Evolutionary conservation across 2,113 vertebrate genomes (phyloP).

Genomic region (Caracal caracal): DNA sequence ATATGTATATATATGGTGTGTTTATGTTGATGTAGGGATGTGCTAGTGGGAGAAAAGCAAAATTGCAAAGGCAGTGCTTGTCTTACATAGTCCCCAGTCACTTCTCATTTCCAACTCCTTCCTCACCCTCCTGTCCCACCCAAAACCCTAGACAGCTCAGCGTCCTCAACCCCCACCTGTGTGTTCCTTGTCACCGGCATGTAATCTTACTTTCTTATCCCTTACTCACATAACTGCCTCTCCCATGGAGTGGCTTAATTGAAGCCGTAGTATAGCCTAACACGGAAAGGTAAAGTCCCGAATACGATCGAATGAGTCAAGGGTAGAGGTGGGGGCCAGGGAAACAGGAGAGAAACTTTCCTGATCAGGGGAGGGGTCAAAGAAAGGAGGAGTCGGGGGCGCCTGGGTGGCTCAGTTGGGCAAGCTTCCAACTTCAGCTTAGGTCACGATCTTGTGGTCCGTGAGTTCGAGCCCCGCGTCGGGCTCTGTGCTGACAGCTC

Average conservation of each 20-base stretch:
- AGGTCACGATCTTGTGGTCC: too few species aligned
- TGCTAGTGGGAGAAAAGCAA: neutral
- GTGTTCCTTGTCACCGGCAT: rapidly evolving
- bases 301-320: neutral
- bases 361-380: too few species aligned
- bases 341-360: neutral
- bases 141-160: neutral
- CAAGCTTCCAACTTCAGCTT: too few species aligned
- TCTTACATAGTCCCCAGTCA: neutral
- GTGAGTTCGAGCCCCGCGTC: too few species aligned
- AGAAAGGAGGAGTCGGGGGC: neutral
- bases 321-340: rapidly evolving
- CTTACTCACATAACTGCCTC: neutral
- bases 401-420: too few species aligned
- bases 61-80: neutral
- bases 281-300: neutral
- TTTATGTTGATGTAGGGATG: neutral
- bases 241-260: neutral
- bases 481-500: too few species aligned
- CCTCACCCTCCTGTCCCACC: neutral
- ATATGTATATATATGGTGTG: too few species aligned
- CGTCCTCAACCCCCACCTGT: neutral
- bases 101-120: neutral
- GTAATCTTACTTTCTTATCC: neutral
- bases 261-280: neutral